phyloP scores from a whole-genome alignment of 92 coral and sea anemone genomes.

The Hydrozoanthus gracilis region DNA sequence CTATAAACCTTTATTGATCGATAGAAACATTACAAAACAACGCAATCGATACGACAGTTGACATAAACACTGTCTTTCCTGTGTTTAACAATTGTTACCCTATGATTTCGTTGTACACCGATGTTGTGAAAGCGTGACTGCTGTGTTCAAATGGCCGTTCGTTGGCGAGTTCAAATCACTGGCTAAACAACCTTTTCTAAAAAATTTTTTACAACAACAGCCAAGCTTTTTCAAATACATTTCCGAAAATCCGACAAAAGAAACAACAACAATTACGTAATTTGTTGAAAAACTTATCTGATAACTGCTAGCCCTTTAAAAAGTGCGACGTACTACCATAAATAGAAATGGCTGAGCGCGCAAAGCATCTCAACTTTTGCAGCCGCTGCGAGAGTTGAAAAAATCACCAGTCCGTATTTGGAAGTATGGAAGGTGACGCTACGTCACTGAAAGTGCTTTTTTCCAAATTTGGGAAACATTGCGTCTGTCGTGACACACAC shows the following conservation, averaged over 20 bases:
- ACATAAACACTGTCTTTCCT: background rate
- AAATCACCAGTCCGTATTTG: background rate
- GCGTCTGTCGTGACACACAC: background rate
- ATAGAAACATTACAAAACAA: background rate
- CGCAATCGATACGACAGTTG: background rate
- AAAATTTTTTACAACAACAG: background rate
- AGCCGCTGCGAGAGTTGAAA: background rate
- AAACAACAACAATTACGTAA: constrained; percentile 1
- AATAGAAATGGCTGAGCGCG: background rate
- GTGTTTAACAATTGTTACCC: background rate
- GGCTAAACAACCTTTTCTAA: background rate
- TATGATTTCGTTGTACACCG: background rate
- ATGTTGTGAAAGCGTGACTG: background rate
- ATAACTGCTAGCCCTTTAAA: background rate
- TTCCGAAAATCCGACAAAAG: background rate
- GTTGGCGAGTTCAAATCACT: background rate
- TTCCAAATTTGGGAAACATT: background rate
- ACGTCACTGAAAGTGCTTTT: background rate
- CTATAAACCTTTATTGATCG: background rate
- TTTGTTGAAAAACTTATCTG: background rate
- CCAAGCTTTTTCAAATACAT: background rate
- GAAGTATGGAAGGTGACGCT: background rate
- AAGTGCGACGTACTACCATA: too few species aligned
- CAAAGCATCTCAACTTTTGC: background rate
- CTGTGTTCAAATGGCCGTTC: background rate